Conservation (phyloP, 2,888 invertebrate species). For the Pachliopta kotzebuea region DNA sequence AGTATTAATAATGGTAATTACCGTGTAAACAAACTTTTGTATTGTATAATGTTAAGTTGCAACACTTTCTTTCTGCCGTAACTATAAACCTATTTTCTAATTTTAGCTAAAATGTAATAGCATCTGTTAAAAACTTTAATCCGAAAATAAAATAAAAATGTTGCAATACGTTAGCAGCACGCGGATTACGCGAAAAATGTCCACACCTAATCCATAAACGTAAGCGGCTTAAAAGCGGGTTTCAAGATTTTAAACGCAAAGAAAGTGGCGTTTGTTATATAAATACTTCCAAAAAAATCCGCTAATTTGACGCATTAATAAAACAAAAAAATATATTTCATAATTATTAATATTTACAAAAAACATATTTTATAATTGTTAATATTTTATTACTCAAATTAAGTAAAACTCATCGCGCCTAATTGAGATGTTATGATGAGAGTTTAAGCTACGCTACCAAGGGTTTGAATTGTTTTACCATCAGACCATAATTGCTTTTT, state of each 20-base stretch:
- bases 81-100: background rate
- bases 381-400: background rate
- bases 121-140: background rate
- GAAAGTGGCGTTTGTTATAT: background rate
- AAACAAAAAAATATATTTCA: background rate
- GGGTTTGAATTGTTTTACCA: background rate
- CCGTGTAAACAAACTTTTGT: too few relatives aligned
- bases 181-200: slow-evolving; percentile 1
- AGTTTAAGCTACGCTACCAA: background rate
- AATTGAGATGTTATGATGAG: background rate
- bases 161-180: too few relatives aligned
- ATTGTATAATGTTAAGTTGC: too few relatives aligned
- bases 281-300: background rate
- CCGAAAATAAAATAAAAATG: too few relatives aligned
- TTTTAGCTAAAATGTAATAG: background rate
- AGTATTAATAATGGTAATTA: too few relatives aligned
- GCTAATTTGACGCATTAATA: background rate
- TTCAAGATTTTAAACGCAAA: background rate
- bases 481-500: background rate
- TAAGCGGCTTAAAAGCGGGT: background rate
- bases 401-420: background rate
- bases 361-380: too few relatives aligned
- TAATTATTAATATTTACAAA: too few relatives aligned
- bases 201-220: background rate
- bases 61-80: background rate